Base-by-base conservation (phyloP, 2,888 invertebrate species). In the Dynastes hyllus region DNA sequence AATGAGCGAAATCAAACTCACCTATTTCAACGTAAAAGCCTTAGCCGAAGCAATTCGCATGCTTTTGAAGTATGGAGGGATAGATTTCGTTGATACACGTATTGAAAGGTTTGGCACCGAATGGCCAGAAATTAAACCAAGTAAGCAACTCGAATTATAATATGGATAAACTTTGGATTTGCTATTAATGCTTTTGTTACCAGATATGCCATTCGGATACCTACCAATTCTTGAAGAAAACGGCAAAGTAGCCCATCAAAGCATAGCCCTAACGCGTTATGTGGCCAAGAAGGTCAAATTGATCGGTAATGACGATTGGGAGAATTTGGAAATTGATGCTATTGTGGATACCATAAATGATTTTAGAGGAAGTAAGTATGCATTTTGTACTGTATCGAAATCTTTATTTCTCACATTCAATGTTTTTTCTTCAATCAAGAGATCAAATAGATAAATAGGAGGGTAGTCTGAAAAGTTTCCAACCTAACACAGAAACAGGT, bases 211-310 rank as follows among this genome's bases (percentile, higher is more conserved):
- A 53, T 93, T 92, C 85, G 93, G 93, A 0, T 92, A 92, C 86
- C 86, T 92, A 81, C 94, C 94, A 0, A 86, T 93, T 0, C 83
- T 94, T 77, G 92, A 92, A 87, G 88, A 93, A 8, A 92, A 93
- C 79, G 93, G 93, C 13, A 92, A 93, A 85, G 86, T 89, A 81
- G 89, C 91, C 80, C 90, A 91, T 22, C 94, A 94, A 85, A 92
- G 92, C 51, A 75, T 88, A 1, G 91, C 93, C 13, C 92, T 94
- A 81, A 85, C 88, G 32, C 91, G 94, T 51, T 94, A 92, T 86
- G 87, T 93, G 66, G 94, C 92, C 2, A 92, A 91, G 85, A 90
- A 92, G 85, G 91, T 89, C 80, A 91, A 91, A 13, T 86, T 93
- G 22, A 88, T 87, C 11, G 93, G 93, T 9, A 89, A 88, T 45